Evolutionary conservation across 2,797 vertebrate genomes (phyloP), one percentile per base, ranked within the genome.

Genomic region (Sus cebifrons): DNA sequence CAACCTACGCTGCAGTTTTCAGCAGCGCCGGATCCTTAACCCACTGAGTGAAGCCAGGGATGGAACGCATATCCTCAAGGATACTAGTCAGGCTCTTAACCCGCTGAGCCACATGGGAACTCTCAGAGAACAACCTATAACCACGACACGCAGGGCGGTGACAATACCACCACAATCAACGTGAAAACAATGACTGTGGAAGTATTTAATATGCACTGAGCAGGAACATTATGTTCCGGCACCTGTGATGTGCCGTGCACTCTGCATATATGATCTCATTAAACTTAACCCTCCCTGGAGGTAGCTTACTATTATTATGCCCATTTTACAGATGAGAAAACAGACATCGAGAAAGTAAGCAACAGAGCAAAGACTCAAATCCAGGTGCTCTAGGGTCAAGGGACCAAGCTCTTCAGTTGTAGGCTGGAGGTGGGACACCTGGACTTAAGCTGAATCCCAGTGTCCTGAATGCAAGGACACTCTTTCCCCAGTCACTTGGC

Each of bases 281-380:
- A n/a, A 92, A 56, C 15, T 32, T 4, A 6, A 82, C 29, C 81
- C 89, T n/a, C 32, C 29, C 44, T 54, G 44, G 58, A 73, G 36
- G 74, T 36, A 29, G 1, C 60, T 86, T 68, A 74, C 25, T 62
- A 44, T 56, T 74, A 29, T 27, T 60, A 85, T 21, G 21, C 58
- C 25, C 82, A 82, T 82, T 92, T 86, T 86, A 68, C 62, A 93
- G 58, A 20, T 44, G 68, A 52, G 18, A 62, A 94, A 77, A 93
- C 16, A 86, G 60, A 62, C n/a, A 93, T 15, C 12, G 3, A 77
- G 75, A 86, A 86, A 84, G 62, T 12, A n/a, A 74, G 62, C 56
- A 65, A 56, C 2, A 16, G 32, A 40, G 65, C 8, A 68, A 54
- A 89, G 36, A 32, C 44, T 91, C 73, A 20, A 25, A 65, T 60